Conservation (phyloP, 2,113 vertebrate species). For the Melanerpes aurifrons region DNA sequence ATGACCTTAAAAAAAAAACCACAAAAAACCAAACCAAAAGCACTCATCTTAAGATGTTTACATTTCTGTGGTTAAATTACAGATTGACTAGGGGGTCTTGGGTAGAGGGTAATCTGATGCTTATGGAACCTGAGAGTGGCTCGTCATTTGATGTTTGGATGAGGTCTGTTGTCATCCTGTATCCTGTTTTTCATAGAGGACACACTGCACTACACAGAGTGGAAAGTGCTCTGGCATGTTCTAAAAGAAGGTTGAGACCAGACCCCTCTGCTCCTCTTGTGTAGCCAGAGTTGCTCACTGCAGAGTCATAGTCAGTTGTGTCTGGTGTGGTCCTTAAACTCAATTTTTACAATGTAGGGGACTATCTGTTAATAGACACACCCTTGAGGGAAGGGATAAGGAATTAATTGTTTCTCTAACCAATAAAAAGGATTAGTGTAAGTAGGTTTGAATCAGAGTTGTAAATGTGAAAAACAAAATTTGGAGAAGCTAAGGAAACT, state of each 20-base stretch:
- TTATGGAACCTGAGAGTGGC: neutral
- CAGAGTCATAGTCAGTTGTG: neutral
- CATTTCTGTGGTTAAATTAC: neutral
- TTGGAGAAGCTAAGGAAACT: neutral
- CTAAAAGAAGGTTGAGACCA: neutral
- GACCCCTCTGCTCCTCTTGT: neutral
- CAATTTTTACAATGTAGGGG: neutral
- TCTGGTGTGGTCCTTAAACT: neutral
- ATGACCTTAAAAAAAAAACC: neutral
- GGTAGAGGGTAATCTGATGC: neutral
- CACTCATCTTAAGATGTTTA: neutral
- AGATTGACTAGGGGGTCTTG: neutral
- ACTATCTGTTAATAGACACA: neutral
- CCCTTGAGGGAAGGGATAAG: neutral
- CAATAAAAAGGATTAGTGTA: neutral
- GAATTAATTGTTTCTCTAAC: neutral
- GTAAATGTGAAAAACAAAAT: neutral
- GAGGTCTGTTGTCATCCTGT: neutral
- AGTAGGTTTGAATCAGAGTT: neutral
- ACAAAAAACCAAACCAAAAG: no score
- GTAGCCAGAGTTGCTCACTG: neutral
- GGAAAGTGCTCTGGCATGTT: accelerated
- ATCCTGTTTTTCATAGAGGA: neutral
- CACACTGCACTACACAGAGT: neutral
- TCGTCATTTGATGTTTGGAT: neutral